These are phyloP conservation scores for Cyphomyrmex costatus DNA, from an alignment of 1,140 invertebrate species.

Conservation along the genomic window DNA sequence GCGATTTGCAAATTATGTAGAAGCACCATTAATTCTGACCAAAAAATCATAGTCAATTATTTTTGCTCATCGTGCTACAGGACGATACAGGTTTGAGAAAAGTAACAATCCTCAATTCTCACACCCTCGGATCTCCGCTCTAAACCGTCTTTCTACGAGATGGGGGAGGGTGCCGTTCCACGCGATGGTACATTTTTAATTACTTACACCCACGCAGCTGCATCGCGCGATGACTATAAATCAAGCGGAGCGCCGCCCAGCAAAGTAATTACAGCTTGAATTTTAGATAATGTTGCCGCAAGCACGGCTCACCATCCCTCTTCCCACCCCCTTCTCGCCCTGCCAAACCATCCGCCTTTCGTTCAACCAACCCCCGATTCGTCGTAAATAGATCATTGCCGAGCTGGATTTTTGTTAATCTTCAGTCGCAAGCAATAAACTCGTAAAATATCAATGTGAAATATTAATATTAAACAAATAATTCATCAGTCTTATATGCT, in stretches of 20 bases:
- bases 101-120: constrained; percentile 71
- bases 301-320: constrained; percentile 82
- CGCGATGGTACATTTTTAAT: constrained; percentile 88
- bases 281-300: constrained; percentile 88
- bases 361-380: constrained; percentile 68
- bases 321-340: constrained; percentile 55
- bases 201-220: constrained; percentile 88
- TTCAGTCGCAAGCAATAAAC: constrained; percentile 38
- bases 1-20: no score
- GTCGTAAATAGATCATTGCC: constrained; percentile 73
- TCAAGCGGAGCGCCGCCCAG: constrained; percentile 86
- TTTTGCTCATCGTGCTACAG: constrained; percentile 55
- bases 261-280: constrained; percentile 88
- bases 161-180: constrained; percentile 79
- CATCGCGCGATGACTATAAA: constrained; percentile 87
- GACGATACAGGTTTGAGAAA: constrained; percentile 68
- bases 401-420: constrained; percentile 50
- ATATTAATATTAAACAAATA: constrained; percentile 18
- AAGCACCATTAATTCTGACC: background rate
- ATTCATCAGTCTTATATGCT: background rate
- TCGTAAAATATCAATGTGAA: constrained; percentile 25
- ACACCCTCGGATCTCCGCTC: constrained; percentile 70
- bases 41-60: constrained; percentile 55
- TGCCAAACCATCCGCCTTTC: constrained; percentile 64
- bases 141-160: constrained; percentile 70